phyloP scores from a whole-genome alignment of 2,888 invertebrate genomes.

The Trachelus stipa region DNA sequence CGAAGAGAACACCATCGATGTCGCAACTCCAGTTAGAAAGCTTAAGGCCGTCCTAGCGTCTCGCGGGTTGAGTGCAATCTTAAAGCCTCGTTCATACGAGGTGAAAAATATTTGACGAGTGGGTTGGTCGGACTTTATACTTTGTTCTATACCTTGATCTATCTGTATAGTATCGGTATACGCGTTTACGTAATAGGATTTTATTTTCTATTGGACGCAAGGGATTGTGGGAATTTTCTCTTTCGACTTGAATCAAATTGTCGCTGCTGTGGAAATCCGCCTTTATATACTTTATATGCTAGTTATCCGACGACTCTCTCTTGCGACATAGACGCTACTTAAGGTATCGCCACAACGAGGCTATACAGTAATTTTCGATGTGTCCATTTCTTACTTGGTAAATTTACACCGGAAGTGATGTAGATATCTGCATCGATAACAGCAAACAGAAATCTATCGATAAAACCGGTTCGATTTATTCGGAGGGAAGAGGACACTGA shows the following conservation, averaged over 20 bases:
- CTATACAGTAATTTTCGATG: not conserved
- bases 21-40: constrained; percentile 43
- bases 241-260: not conserved
- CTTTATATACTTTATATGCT: not conserved
- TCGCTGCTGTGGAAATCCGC: not conserved
- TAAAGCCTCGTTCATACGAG: not conserved
- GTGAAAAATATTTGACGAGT: not conserved
- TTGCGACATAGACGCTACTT: not conserved
- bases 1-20: constrained; percentile 32
- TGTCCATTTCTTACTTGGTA: not conserved
- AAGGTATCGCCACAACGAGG: not conserved
- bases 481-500: constrained; percentile 10
- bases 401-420: not conserved
- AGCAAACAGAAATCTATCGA: constrained; percentile 16
- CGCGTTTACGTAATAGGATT: not conserved
- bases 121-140: not conserved
- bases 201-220: not conserved
- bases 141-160: not conserved
- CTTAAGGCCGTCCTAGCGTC: constrained; percentile 20
- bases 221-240: not conserved
- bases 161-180: too few species aligned
- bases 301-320: not conserved
- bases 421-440: constrained; percentile 8
- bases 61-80: not conserved
- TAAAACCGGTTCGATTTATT: constrained; percentile 22